These are phyloP conservation scores for Falco cherrug DNA, from an alignment of 2,797 vertebrate genomes.

Conservation along the genomic window DNA sequence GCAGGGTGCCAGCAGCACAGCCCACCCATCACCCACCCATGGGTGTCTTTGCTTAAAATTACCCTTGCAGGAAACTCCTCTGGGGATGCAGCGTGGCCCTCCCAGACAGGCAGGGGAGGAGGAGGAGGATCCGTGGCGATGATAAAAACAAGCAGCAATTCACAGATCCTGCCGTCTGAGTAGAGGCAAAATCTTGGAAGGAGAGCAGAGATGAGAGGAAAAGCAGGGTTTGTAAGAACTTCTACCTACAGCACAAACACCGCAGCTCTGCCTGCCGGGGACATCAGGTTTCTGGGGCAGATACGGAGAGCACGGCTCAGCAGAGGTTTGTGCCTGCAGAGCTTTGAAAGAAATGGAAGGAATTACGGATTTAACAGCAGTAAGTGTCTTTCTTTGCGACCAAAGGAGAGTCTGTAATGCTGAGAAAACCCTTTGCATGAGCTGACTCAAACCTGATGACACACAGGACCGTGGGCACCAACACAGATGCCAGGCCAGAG, in stretches of 20 bases:
- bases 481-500: fast-evolving
- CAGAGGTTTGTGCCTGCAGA: not conserved
- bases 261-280: not conserved
- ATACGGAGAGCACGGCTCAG: not conserved
- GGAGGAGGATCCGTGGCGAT: fast-evolving
- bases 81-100: not conserved
- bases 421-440: not conserved
- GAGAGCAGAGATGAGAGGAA: not conserved
- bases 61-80: not conserved
- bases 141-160: not conserved
- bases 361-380: not conserved
- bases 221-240: not conserved
- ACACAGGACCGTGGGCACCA: not conserved
- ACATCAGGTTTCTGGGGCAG: not conserved
- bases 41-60: not conserved
- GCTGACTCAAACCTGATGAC: too few relatives aligned
- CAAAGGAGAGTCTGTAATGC: not conserved
- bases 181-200: not conserved
- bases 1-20: not conserved
- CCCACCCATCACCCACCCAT: not conserved
- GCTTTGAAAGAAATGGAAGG: not conserved
- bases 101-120: not conserved
- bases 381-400: not conserved
- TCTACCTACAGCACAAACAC: not conserved
- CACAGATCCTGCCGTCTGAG: not conserved